A percentile compares a stretch with the other conserved stretches of the same genome.
phyloP scores from a whole-genome alignment of 2,888 invertebrate species.

The Nemotelus nigrinus region DNA sequence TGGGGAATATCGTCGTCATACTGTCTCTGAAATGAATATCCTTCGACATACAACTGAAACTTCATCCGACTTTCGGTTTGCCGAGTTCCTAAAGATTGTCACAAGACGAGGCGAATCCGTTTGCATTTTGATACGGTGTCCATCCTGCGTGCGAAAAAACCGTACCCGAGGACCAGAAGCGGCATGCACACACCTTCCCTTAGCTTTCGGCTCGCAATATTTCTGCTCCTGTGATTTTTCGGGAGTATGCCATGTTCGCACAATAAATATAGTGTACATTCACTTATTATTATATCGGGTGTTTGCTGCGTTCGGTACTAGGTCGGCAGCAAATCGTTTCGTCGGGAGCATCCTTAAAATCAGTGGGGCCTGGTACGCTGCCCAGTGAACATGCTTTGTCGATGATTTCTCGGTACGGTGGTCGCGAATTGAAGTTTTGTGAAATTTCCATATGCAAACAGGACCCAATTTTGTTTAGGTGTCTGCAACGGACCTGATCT shows the following conservation, averaged over 20 bases:
- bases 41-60: background rate
- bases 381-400: conserved; percentile 50
- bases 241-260: background rate
- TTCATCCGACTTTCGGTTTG: background rate
- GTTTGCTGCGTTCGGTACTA: conserved; percentile 1
- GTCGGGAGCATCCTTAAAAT: conserved; percentile 36
- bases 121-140: conserved; percentile 2
- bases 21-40: no score
- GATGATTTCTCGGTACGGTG: conserved; percentile 20
- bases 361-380: conserved; percentile 52
- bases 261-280: background rate
- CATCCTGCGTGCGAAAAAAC: background rate
- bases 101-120: conserved; percentile 5
- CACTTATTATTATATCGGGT: conserved; percentile 34
- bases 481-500: background rate
- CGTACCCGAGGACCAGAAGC: no score
- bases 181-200: background rate
- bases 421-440: conserved; percentile 23
- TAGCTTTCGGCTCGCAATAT: background rate
- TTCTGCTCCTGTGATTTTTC: background rate
- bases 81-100: background rate
- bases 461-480: background rate
- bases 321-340: conserved; percentile 7
- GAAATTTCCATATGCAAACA: background rate
- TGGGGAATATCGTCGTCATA: background rate